A percentile compares a stretch with the other conserved stretches of the same genome.
Conservation (phyloP, 2,113 vertebrate species). For the Vulpes vulpes region DNA sequence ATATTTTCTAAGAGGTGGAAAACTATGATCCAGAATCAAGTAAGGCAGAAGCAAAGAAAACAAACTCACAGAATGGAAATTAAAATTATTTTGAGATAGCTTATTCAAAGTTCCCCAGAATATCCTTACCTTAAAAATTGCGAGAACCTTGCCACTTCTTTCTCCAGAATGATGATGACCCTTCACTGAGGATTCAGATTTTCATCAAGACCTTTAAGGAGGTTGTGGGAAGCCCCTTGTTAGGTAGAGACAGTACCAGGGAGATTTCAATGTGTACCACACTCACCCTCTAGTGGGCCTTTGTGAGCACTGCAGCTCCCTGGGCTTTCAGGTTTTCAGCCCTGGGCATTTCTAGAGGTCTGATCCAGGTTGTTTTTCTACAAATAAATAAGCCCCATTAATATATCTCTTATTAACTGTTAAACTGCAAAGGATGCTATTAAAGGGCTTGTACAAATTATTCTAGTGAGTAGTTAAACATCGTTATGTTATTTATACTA, state of each 20-base stretch:
- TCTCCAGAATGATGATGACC: neutral
- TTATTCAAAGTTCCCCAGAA: slow-evolving; percentile 53
- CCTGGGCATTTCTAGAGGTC: neutral
- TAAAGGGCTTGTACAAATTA: slow-evolving; percentile 36
- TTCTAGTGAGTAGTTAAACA: slow-evolving; percentile 58
- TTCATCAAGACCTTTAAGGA: neutral
- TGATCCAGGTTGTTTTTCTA: slow-evolving; percentile 44
- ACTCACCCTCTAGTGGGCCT: slow-evolving; percentile 83
- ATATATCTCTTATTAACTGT: slow-evolving; percentile 51
- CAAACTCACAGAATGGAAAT: slow-evolving; percentile 53
- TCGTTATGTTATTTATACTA: slow-evolving; percentile 30
- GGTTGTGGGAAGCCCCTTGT: neutral
- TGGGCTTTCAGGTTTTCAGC: neutral
- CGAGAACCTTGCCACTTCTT: neutral
- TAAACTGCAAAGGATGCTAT: slow-evolving; percentile 24
- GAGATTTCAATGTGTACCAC: slow-evolving; percentile 40
- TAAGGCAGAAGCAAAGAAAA: slow-evolving; percentile 55
- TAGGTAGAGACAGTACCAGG: neutral
- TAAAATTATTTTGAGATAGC: slow-evolving; percentile 56
- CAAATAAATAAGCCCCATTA: slow-evolving; percentile 42
- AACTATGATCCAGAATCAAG: slow-evolving; percentile 55
- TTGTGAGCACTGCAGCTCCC: slow-evolving; percentile 49
- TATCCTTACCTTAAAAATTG: slow-evolving; percentile 25
- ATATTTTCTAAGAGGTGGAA: slow-evolving; percentile 64
- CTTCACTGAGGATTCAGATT: neutral